Conservation (phyloP, 2,113 vertebrate genomes). For the Anguilla japonica region DNA sequence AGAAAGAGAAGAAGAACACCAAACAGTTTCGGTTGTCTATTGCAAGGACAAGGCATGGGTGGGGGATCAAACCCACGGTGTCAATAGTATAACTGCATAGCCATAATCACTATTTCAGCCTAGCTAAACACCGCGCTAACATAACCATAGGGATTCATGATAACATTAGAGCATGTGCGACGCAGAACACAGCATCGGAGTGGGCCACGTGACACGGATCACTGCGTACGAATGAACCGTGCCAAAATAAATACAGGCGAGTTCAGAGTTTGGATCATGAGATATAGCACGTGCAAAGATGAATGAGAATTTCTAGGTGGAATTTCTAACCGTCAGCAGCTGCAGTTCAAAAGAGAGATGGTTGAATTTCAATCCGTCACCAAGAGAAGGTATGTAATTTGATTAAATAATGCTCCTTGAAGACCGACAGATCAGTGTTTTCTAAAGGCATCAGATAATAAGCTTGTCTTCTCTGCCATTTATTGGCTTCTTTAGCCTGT, state of each 20-base stretch:
- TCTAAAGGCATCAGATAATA: neutral
- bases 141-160: neutral
- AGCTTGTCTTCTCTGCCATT: too few relatives aligned
- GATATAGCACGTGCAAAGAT: neutral
- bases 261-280: neutral
- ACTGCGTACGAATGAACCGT: neutral
- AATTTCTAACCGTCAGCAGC: neutral
- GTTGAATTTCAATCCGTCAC: neutral
- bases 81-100: too few relatives aligned
- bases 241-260: neutral
- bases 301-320: neutral
- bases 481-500: too few relatives aligned
- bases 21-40: too few relatives aligned
- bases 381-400: neutral
- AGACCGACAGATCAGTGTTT: neutral
- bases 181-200: neutral
- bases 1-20: too few relatives aligned
- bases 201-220: neutral
- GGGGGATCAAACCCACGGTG: too few relatives aligned
- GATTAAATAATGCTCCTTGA: constrained; percentile 1
- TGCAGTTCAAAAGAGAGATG: neutral
- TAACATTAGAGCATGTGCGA: neutral
- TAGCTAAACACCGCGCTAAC: neutral
- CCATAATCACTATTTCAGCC: neutral
- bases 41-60: too few relatives aligned